Evolutionary conservation across 2,113 vertebrate genomes (phyloP), one percentile per base, ranked within the genome.

Genomic region (Brienomyrus brachyistius): DNA sequence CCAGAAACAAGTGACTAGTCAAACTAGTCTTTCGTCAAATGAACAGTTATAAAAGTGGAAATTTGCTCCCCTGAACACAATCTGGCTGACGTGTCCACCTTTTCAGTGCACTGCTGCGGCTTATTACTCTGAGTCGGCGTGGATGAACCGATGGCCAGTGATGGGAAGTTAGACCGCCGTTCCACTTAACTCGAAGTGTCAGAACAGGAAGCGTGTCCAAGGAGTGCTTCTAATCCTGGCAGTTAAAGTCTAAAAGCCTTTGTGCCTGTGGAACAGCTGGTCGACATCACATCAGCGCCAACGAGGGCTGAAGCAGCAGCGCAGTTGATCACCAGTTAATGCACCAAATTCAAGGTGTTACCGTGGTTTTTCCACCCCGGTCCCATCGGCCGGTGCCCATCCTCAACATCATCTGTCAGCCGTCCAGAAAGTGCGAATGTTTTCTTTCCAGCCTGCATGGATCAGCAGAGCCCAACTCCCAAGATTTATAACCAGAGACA

Each of bases 401-500:
- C 87, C 82, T 35, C 62, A 50, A 40, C 45, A 35, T 56, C 43
- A 80, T 86, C 50, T 80, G 83, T 89, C 87, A 90, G 77, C 86
- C 23, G 40, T 88, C 54, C 35, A 70, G 48, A 54, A 52, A 19
- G 50, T 51, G 85, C 62, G 35, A 80, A 86, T 90, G 88, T 86
- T 90, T 90, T 83, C 80, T 80, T 54, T 86, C 31, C 62, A 85
- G 51, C 70, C 88, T 86, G 89, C 50, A 83, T 35, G 40, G 59
- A 27, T 80, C 62, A 62, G 54, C 43, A 23, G 48, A 52, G 23
- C 48, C 82, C 59, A 45, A 48, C 85, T 40, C 70, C 66, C 51
- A 88, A 92, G 93, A 94, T 94, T 95, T 95, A 95, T 91, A 56
- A 91, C 91, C 50, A 90, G 92, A 93, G 92, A 94, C 94, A 94